Percentiles rank a stretch among this genome's conserved stretches.
Evolutionary conservation across 1,140 invertebrate species (phyloP).

Genomic region (Dysdera silvatica): DNA sequence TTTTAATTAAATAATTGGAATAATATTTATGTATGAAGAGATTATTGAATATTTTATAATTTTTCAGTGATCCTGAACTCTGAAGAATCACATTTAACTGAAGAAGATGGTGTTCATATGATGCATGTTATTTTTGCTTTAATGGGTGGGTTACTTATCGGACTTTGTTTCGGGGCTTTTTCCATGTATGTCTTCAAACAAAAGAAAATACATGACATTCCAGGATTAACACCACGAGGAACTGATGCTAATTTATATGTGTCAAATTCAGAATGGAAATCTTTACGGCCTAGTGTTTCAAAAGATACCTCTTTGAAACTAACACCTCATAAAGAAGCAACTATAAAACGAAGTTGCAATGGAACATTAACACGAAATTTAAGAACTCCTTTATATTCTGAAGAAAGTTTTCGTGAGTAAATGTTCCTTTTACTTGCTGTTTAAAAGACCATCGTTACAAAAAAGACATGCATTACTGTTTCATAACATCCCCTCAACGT

Average conservation of each 20-base stretch:
- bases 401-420: constrained; percentile 23
- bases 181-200: constrained; percentile 26
- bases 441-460: no score
- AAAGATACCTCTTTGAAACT: no score
- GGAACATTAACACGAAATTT: constrained; percentile 22
- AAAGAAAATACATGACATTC: constrained; percentile 21
- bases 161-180: constrained; percentile 16
- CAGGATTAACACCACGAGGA: constrained; percentile 14
- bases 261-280: constrained; percentile 27
- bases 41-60: not conserved
- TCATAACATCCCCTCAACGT: no score
- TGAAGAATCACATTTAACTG: constrained; percentile 9
- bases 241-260: constrained; percentile 28
- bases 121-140: constrained; percentile 20
- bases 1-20: no score
- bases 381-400: constrained; percentile 22
- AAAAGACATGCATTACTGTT: no score
- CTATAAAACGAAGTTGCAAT: constrained; percentile 22
- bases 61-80: constrained; percentile 11
- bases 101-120: constrained; percentile 26
- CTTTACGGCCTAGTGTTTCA: constrained; percentile 5
- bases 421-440: no score
- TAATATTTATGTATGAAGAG: no score
- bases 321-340: constrained; percentile 21
- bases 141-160: constrained; percentile 13